Conservation (phyloP, 2,888 invertebrate genomes). For the Dicyrtomina minuta region DNA sequence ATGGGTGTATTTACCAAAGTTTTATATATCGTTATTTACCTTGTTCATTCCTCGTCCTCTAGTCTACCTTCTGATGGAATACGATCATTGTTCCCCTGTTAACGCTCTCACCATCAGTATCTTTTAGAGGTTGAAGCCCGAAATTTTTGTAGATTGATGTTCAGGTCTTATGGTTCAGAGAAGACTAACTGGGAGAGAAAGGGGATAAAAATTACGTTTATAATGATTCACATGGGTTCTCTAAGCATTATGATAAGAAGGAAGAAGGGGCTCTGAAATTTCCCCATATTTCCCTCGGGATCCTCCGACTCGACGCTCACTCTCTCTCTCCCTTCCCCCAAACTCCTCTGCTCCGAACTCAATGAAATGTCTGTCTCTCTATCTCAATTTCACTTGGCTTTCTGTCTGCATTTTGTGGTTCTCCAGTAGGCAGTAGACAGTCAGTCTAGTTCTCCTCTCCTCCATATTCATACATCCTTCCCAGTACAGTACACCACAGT, state of each 20-base stretch:
- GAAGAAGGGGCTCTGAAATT: constrained; percentile 48
- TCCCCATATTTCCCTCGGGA: constrained; percentile 53
- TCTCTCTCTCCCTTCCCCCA: constrained; percentile 9
- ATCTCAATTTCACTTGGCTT: constrained; percentile 4
- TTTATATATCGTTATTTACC: no score
- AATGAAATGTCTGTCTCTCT: constrained; percentile 25
- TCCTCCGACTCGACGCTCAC: constrained; percentile 11
- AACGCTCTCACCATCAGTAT: not conserved
- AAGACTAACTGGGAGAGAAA: constrained; percentile 33
- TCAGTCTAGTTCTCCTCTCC: not conserved
- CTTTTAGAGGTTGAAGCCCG: no score
- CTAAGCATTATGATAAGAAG: constrained; percentile 52
- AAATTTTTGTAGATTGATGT: no score
- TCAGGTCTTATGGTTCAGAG: not conserved
- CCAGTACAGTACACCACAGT: not conserved
- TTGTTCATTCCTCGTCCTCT: no score
- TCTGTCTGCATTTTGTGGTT: constrained; percentile 13
- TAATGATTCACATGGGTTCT: constrained; percentile 54
- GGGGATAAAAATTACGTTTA: constrained; percentile 54
- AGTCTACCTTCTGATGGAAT: no score
- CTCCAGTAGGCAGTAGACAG: not conserved
- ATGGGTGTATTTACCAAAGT: no score
- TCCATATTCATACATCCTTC: not conserved
- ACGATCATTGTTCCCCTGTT: constrained; percentile 1
- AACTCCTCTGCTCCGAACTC: constrained; percentile 14